Percentiles rank a stretch among this genome's conserved stretches.
phyloP scores from a whole-genome alignment of 2,888 invertebrate species.

The Sinelater perroti region DNA sequence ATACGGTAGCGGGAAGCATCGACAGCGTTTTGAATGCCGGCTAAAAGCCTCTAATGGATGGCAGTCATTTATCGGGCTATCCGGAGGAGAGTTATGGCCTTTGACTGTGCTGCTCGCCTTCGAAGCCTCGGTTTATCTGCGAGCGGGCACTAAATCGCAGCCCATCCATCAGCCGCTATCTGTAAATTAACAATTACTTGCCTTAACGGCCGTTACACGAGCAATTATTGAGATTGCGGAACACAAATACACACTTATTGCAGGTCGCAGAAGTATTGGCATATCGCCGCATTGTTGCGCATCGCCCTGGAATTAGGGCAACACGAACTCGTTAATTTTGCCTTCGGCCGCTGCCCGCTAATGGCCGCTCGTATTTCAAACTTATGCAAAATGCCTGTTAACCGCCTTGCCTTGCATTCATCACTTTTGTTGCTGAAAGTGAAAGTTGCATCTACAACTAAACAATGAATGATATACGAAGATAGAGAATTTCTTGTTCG shows the following conservation, averaged over 20 bases:
- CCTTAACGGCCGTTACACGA: conserved; percentile 12
- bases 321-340: conserved; percentile 3
- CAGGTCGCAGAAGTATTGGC: no score
- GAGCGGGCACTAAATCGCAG: conserved; percentile 9
- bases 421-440: neutral
- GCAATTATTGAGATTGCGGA: conserved; percentile 15
- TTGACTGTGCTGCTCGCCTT: neutral
- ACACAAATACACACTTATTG: conserved; percentile 19
- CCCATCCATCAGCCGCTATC: conserved; percentile 12
- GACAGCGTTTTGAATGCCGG: conserved; percentile 2
- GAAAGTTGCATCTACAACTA: neutral
- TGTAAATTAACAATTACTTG: conserved; percentile 17
- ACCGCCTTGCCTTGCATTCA: neutral
- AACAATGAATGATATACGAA: no score
- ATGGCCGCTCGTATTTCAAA: neutral
- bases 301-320: neutral
- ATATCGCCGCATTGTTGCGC: no score
- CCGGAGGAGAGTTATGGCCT: neutral
- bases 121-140: neutral
- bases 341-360: neutral
- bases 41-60: conserved; percentile 15
- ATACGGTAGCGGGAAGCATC: conserved; percentile 6
- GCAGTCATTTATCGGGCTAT: conserved; percentile 1
- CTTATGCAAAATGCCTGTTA: neutral
- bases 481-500: no score